phyloP scores from a whole-genome alignment of 2,113 vertebrate species.

The Stegostoma tigrinum region DNA sequence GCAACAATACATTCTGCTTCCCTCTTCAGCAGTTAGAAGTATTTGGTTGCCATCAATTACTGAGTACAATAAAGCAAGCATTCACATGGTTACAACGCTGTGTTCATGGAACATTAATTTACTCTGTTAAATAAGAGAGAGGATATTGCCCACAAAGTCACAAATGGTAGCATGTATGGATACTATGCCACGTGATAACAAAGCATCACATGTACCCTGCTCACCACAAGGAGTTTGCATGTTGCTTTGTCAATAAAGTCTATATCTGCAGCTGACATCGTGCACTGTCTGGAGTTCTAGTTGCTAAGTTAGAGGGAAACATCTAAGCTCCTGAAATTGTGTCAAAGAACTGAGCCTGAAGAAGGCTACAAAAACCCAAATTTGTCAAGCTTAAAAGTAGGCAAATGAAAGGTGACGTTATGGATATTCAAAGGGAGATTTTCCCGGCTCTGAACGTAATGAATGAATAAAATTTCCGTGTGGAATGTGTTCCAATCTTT shows the following conservation, averaged over 20 bases:
- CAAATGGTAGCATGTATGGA: not conserved
- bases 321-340: not conserved
- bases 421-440: not conserved
- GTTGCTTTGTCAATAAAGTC: not conserved
- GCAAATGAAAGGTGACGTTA: not conserved
- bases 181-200: not conserved
- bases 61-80: not conserved
- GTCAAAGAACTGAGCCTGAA: not conserved
- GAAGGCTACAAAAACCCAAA: not conserved
- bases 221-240: not conserved
- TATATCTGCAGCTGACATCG: not conserved
- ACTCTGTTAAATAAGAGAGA: not conserved
- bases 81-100: not conserved
- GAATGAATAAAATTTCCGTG: not conserved
- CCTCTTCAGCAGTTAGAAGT: too few species aligned
- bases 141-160: not conserved
- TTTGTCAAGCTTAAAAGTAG: not conserved
- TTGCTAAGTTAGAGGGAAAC: not conserved
- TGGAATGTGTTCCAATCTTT: not conserved
- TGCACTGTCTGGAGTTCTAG: not conserved
- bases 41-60: not conserved
- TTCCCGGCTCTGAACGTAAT: not conserved
- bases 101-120: not conserved
- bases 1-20: too few species aligned
- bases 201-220: not conserved